Percentiles rank a stretch among this genome's conserved stretches.
phyloP scores from a whole-genome alignment of 2,797 vertebrate genomes.

The Cirrhinus molitorella region DNA sequence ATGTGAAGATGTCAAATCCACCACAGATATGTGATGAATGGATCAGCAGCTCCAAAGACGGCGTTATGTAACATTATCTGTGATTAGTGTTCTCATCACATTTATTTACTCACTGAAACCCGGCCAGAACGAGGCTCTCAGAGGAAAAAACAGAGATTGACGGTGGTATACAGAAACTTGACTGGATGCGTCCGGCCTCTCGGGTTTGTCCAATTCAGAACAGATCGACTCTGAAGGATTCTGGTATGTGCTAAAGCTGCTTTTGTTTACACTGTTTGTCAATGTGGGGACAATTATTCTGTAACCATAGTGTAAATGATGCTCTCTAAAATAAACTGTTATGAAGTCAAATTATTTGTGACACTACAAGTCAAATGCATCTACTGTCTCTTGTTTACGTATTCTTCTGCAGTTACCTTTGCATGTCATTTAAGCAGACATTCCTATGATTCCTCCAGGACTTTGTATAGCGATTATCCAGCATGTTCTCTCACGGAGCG shows the following conservation, averaged over 20 bases:
- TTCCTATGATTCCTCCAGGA: conserved; percentile 34
- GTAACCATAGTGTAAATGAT: conserved; percentile 51
- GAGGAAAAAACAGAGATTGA: conserved; percentile 34
- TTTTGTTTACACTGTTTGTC: conserved; percentile 61
- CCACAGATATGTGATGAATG: conserved; percentile 59
- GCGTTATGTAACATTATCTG: conserved; percentile 56
- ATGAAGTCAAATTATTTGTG: conserved; percentile 30
- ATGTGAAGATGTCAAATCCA: conserved; percentile 60
- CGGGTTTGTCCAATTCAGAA: conserved; percentile 50
- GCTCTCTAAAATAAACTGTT: conserved; percentile 50
- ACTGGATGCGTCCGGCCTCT: conserved; percentile 22
- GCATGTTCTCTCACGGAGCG: conserved; percentile 50
- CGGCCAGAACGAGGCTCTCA: background rate
- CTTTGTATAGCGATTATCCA: conserved; percentile 14
- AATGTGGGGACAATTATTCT: conserved; percentile 47
- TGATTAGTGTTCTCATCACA: conserved; percentile 53
- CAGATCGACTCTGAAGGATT: conserved; percentile 45
- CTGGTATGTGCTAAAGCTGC: conserved; percentile 60
- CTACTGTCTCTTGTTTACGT: background rate
- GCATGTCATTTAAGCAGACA: conserved; percentile 2
- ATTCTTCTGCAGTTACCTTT: background rate
- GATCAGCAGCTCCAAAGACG: conserved; percentile 54
- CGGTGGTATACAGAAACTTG: conserved; percentile 37
- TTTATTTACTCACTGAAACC: conserved; percentile 53
- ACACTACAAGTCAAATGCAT: conserved; percentile 10